Evolutionary conservation across 2,797 vertebrate species (phyloP), one percentile per base, ranked within the genome.

Genomic region (Oryzias sinensis): DNA sequence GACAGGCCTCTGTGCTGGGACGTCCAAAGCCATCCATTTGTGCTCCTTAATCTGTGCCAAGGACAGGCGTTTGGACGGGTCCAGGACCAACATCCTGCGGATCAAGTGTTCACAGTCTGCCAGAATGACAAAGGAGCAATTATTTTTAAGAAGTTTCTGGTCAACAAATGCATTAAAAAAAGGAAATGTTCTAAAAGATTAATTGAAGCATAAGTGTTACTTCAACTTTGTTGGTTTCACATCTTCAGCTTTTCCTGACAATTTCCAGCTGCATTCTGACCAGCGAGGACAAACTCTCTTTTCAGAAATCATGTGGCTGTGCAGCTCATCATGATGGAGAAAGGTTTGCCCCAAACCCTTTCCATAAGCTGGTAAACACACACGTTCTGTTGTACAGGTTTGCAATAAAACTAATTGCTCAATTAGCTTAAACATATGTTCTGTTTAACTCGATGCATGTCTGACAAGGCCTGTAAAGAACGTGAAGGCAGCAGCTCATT

Each of bases 91-190:
- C 97, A 99, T 98, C 65, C 96, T 93, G 68, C 97, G 93, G 78
- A 99, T 99, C 64, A 99, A 92, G 85, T 99, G 97, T 71, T 99
- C 97, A 79, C 97, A 99, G 80, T 98, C 97, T 99, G 79, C 25
- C 3, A 59, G 42, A 45, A 59, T 40, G 1, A 49, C 43, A 70
- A 37, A 49, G 59, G 33, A 58, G 58, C 16, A 49, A 46, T 50
- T 69, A n/a, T 56, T 59, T 41, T 24, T 18, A 20, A 45, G 17
- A 20, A 64, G 37, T 14, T n/a, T 62, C 40, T n/a, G 43, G 64
- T 47, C 17, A 69, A 49, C 43, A 60, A 50, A 75, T 54, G 41
- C 62, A 74, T 44, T 25, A 43, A 25, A 52, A 65, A 59, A 56
- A 46, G 5, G 4, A 49, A 24, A 49, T 45, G 24, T 18, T 25